Conservation (phyloP, 2,113 vertebrate genomes). For the Campylomormyrus tamandua region DNA sequence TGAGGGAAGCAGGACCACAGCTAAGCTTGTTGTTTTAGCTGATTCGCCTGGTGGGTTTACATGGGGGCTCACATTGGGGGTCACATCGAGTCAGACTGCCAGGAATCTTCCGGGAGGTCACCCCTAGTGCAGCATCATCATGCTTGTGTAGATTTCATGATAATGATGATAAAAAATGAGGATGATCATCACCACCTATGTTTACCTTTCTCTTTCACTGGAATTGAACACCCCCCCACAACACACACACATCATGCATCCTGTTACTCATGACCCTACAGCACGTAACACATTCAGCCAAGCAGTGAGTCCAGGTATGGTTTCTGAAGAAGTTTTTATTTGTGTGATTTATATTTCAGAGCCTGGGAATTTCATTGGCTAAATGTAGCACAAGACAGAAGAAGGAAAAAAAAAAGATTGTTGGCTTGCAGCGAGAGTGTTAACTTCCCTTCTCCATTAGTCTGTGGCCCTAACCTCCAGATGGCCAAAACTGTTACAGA, state of each 20-base stretch:
- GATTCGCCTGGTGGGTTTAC: not conserved
- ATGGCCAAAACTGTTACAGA: not conserved
- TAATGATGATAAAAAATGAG: not conserved
- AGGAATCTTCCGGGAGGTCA: not conserved
- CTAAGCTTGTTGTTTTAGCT: constrained; percentile 14
- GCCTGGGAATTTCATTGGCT: not conserved
- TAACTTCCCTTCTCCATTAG: not conserved
- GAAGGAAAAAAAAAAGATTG: not conserved
- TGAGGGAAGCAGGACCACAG: not conserved
- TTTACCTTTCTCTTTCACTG: not conserved
- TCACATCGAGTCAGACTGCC: not conserved
- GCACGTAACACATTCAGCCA: not conserved
- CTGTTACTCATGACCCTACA: not conserved
- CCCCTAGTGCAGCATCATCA: not conserved
- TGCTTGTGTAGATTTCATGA: not conserved
- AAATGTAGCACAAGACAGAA: not conserved
- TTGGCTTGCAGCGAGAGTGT: not conserved
- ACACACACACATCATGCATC: not conserved
- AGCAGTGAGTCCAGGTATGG: not conserved
- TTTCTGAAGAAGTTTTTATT: not conserved
- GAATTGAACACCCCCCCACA: not conserved
- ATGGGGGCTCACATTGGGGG: not conserved
- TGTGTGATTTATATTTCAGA: not conserved
- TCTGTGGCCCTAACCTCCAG: not conserved
- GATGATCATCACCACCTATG: not conserved